These are phyloP conservation scores for Pammene fasciana DNA, from an alignment of 2,888 invertebrate species.

Conservation along the genomic window DNA sequence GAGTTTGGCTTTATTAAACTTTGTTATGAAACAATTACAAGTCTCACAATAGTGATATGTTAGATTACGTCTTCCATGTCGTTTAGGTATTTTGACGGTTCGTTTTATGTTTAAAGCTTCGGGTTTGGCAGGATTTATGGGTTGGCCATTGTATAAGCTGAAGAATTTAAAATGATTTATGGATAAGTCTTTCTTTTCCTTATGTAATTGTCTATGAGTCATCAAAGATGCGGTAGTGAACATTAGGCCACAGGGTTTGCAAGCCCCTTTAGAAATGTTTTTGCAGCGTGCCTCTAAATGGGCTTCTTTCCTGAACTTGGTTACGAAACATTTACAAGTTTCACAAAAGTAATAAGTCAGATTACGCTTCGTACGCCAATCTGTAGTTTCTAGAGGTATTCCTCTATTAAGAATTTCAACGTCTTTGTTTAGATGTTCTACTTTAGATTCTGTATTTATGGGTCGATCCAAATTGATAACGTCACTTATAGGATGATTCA, in stretches of 20 bases:
- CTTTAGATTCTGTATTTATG: too few relatives aligned
- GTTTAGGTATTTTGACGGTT: not conserved
- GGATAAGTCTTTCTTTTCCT: conserved; percentile 50
- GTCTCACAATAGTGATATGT: conserved; percentile 51
- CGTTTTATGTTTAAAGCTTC: not conserved
- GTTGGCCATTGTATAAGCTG: conserved; percentile 55
- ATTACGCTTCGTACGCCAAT: not conserved
- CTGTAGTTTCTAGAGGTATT: too few relatives aligned
- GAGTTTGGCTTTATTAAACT: conserved; percentile 50
- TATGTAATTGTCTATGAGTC: conserved; percentile 2
- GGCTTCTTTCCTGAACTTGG: conserved; percentile 45
- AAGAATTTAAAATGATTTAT: conserved; percentile 64
- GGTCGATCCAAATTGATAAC: too few relatives aligned
- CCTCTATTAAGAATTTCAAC: too few relatives aligned
- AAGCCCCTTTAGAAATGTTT: conserved; percentile 48
- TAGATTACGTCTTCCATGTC: not conserved
- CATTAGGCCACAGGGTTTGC: conserved; percentile 9
- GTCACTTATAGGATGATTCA: too few relatives aligned
- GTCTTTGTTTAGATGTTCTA: too few relatives aligned
- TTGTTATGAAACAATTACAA: conserved; percentile 61
- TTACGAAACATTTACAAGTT: conserved; percentile 63
- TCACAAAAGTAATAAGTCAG: conserved; percentile 49
- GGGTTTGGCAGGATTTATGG: conserved; percentile 62
- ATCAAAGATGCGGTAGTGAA: not conserved
- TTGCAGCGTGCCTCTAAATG: conserved; percentile 56